Conservation (phyloP, 2,113 vertebrate genomes). For the Pterophyllum scalare region DNA sequence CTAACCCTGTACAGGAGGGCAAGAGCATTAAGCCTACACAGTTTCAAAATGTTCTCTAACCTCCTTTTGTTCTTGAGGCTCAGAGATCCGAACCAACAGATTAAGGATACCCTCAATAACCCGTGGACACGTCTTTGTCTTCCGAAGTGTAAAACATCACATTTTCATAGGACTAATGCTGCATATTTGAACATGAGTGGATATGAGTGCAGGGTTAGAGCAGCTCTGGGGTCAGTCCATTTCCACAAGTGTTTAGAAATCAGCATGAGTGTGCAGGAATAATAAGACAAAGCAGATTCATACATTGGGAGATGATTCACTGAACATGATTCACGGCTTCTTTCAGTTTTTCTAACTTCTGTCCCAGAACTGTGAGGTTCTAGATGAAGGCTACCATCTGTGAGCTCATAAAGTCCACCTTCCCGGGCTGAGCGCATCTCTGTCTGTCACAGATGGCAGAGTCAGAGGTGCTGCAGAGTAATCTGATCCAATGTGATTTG, state of each 20-base stretch:
- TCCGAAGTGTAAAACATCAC: neutral
- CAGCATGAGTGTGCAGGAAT: no score
- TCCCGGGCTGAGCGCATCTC: neutral
- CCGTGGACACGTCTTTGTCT: neutral
- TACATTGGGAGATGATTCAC: neutral
- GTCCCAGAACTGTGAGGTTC: neutral
- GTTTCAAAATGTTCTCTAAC: no score
- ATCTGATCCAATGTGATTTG: neutral
- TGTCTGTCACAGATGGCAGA: slow-evolving; percentile 17
- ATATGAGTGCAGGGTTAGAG: neutral
- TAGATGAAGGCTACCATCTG: slow-evolving; percentile 3
- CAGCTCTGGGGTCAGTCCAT: neutral
- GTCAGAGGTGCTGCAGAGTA: neutral
- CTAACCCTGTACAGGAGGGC: no score
- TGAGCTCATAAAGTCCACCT: neutral
- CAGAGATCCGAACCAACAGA: no score
- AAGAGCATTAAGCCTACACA: no score
- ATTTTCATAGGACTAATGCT: neutral
- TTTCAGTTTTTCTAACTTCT: neutral
- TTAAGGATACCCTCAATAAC: neutral
- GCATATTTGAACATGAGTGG: neutral
- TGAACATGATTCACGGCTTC: neutral
- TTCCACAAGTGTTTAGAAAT: neutral
- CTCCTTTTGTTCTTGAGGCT: no score
- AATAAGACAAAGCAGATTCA: neutral